Evolutionary conservation across 2,113 vertebrate genomes (phyloP).

Genomic region (Toxotes jaculatrix): DNA sequence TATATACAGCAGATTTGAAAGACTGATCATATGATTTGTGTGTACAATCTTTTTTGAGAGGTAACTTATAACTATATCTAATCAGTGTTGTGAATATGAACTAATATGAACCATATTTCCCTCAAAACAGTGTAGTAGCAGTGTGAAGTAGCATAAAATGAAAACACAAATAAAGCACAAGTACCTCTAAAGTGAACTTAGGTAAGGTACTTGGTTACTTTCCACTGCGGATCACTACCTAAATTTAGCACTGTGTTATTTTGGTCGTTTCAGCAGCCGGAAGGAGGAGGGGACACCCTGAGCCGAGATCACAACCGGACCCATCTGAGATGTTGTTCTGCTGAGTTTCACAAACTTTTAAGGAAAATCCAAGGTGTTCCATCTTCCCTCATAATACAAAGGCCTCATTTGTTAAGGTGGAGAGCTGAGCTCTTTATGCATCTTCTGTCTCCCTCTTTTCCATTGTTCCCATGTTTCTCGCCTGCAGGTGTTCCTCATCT

Average conservation of each 20-base stretch:
- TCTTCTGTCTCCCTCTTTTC: not conserved
- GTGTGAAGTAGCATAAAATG: not conserved
- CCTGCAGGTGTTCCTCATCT: conserved; percentile 77
- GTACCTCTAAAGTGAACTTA: not conserved
- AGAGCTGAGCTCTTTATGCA: not conserved
- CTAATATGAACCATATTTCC: too few species aligned
- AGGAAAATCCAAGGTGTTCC: conserved; percentile 81
- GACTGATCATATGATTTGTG: too few species aligned
- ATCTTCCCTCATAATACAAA: not conserved
- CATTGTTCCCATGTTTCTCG: not conserved
- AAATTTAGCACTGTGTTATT: conserved; percentile 12
- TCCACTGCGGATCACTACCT: not conserved
- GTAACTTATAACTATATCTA: not conserved
- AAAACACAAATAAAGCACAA: not conserved
- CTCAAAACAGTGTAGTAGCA: not conserved
- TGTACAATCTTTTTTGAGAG: not conserved
- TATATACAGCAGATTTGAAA: not conserved
- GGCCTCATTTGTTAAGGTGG: not conserved
- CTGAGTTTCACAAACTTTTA: conserved; percentile 80
- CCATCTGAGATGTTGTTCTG: conserved; percentile 55
- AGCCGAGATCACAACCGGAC: conserved; percentile 45
- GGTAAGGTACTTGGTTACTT: not conserved
- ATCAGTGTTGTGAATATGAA: too few species aligned
- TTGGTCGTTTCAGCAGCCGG: conserved; percentile 54
- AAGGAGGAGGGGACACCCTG: conserved; percentile 35